phyloP scores from a whole-genome alignment of 2,113 vertebrate genomes.

The Dasyurus viverrinus region DNA sequence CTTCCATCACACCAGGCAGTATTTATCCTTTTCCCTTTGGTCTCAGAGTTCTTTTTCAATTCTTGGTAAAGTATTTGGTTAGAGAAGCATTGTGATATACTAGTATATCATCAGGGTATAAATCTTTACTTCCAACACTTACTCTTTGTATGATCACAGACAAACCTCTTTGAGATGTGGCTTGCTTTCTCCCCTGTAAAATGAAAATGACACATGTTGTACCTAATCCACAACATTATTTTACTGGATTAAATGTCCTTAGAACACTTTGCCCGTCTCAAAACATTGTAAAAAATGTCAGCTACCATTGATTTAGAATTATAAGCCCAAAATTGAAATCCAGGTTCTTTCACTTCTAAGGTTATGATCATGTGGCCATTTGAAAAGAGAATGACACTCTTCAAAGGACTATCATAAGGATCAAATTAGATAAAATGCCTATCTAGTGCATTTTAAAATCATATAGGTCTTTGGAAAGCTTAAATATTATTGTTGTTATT shows the following conservation, averaged over 20 bases:
- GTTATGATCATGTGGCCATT: background rate
- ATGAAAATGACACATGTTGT: background rate
- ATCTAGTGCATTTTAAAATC: background rate
- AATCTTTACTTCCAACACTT: background rate
- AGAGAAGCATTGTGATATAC: background rate
- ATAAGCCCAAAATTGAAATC: background rate
- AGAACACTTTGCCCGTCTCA: background rate
- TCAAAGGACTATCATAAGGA: background rate
- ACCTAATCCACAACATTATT: background rate
- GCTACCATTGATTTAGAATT: background rate
- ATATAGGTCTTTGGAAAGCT: background rate
- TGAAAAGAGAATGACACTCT: background rate
- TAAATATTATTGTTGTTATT: background rate
- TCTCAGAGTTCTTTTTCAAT: background rate
- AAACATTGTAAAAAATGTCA: background rate
- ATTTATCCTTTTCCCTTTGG: background rate
- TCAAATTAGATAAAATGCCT: background rate
- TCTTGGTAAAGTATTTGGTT: background rate
- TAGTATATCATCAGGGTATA: background rate
- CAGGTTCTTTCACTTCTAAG: background rate
- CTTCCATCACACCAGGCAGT: background rate
- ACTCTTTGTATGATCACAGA: background rate
- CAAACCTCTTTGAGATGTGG: background rate
- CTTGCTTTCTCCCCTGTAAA: background rate
- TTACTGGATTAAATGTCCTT: background rate